Base-by-base conservation (phyloP, 2,797 vertebrate genomes). In the Phoebastria nigripes region DNA sequence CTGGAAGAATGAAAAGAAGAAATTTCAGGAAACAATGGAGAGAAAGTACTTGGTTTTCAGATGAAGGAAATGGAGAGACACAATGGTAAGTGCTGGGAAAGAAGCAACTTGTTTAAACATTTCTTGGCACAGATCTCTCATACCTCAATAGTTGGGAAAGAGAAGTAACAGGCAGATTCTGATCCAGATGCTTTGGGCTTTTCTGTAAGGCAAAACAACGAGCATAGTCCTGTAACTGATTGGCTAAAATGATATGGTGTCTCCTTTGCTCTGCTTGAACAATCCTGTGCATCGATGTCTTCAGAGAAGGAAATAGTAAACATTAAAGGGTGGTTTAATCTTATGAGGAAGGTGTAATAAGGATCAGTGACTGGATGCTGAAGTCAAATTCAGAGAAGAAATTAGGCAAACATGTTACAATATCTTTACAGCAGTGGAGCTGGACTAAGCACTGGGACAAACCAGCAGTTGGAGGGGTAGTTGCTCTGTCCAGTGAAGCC, bases 381-480 rank as follows among this genome's bases (percentile, higher is more conserved):
- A 78, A 69, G 31, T 55, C 21, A 44, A 39, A 66, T 52, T 84
- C 41, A 56, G 56, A 59, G 55, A 54, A 84, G 41, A 54, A 72
- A 79, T 67, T 20, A 31, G 29, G 35, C 28, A 67, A 71, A 26
- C 7, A 1, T 1, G 4, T 31, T 67, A 39, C 18, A 55, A 6
- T 74, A 21, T 56, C 16, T 54, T 77, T 44, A 18, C 8, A 47
- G 37, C 31, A 44, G 54, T 63, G 69, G 31, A 61, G 58, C 49
- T 51, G 66, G 47, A n/a, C 22, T 29, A 12, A 54, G n/a, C 28
- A 12, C 20, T 52, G 78, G 37, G 20, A 25, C 24, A 67, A 33
- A 42, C 3, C 39, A 46, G 24, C 2, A 0, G 18, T 0, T 67
- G 33, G 35, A 78, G 84, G 10, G 17, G 12, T 3, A 15, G 16